Base-by-base conservation (phyloP, 2,888 invertebrate species). In the Agrochola lychnidis region DNA sequence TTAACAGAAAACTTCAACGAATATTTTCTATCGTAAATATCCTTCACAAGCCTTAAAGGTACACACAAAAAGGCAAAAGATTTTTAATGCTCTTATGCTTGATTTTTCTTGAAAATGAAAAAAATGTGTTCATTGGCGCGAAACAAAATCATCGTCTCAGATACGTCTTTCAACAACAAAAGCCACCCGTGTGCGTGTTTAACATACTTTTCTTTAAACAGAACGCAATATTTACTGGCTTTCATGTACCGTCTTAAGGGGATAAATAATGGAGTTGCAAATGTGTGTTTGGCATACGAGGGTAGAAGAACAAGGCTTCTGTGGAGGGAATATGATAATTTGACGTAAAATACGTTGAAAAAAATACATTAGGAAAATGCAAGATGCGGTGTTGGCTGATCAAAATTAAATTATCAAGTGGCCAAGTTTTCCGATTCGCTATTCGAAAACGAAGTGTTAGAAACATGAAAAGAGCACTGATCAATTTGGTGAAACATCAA, bases 101-200 rank as follows among this genome's bases (percentile, higher is more conserved):
- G 94, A 93, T 94, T 94, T 93, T 92, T 89, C 89, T 91, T 89
- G 88, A 92, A 93, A 94, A 93, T 93, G 91, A 91, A 92, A 93
- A 94, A 94, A 95, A 95, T 94, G 94, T 94, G 94, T 94, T 95
- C 94, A 94, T 93, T 94, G 95, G 93, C 81, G 94, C 91, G 95
- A 92, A 94, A 94, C 90, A 90, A 94, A 95, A 95, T 95, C 94
- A 94, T 94, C 94, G 91, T 93, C 84, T 91, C 92, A 94, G 94
- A 95, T 94, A 94, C 94, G 93, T 94, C 94, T 93, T 90, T 92
- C 92, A 92, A 92, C 92, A 94, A 94, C 94, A 94, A 95, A 95
- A 94, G 93, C 93, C 90, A 89, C 86, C 89, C 87, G 86, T 89
- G 92, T 92, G 93, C 93, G 93, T 93, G 94, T 94, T 95, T 93